Conservation (phyloP, 2,113 vertebrate genomes). For the Serilophus lunatus region DNA sequence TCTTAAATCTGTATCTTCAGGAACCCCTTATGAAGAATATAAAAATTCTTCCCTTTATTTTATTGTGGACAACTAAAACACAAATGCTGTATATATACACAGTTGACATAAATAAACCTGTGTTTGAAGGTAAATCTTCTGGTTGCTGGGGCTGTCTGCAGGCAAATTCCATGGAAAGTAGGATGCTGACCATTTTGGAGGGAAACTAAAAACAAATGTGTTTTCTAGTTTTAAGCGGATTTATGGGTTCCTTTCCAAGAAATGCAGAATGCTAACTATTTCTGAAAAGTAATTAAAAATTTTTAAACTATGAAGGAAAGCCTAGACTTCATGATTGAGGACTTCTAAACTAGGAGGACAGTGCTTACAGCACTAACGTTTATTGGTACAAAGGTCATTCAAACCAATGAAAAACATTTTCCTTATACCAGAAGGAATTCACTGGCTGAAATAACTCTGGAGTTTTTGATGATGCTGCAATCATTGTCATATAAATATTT, state of each 20-base stretch:
- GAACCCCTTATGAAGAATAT: neutral
- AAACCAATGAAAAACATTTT: neutral
- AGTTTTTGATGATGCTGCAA: neutral
- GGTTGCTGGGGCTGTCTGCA: neutral
- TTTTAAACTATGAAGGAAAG: neutral
- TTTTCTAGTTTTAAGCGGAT: neutral
- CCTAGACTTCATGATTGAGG: neutral
- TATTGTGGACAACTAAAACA: neutral
- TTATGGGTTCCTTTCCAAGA: neutral
- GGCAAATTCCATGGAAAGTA: neutral
- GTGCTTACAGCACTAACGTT: neutral
- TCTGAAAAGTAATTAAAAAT: neutral
- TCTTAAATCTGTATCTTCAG: neutral
- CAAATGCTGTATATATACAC: neutral
- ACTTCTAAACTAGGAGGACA: neutral
- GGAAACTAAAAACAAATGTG: neutral
- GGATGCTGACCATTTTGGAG: neutral
- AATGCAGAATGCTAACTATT: neutral
- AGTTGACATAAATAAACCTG: neutral
- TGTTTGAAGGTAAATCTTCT: neutral
- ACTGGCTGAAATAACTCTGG: neutral
- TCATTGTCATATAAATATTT: neutral
- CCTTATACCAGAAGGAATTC: neutral
- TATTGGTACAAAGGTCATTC: neutral
- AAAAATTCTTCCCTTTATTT: neutral